Percentiles rank a stretch among this genome's conserved stretches.
These are phyloP conservation scores for Neoseiulus cucumeris DNA, from an alignment of 1,140 invertebrate species.

Conservation along the genomic window DNA sequence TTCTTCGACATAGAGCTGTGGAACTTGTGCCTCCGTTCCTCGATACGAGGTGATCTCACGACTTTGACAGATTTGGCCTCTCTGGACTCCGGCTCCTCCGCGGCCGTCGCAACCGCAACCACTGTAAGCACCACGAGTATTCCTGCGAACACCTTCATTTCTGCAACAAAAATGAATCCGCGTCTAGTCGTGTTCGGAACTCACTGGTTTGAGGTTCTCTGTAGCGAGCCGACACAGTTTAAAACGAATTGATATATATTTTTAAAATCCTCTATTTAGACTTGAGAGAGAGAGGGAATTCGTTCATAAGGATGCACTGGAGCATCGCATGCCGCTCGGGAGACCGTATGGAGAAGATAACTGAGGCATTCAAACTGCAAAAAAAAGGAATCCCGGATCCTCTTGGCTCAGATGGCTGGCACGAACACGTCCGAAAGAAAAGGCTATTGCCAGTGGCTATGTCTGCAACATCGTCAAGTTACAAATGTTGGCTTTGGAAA, in stretches of 20 bases:
- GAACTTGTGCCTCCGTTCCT: neutral
- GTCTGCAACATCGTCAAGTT: too few species aligned
- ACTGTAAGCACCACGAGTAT: neutral
- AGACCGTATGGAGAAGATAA: too few species aligned
- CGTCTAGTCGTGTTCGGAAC: neutral
- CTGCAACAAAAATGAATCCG: neutral
- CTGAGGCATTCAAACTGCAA: too few species aligned
- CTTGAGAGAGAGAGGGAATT: neutral
- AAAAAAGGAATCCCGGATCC: too few species aligned
- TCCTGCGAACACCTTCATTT: neutral
- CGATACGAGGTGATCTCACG: neutral
- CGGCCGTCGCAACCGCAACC: neutral
- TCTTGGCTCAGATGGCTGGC: too few species aligned
- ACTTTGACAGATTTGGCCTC: neutral
- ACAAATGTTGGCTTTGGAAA: too few species aligned
- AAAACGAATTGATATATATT: neutral
- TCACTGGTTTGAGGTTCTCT: neutral
- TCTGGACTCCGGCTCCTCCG: neutral
- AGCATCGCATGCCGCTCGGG: neutral
- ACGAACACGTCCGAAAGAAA: too few species aligned
- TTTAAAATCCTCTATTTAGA: conserved; percentile 5
- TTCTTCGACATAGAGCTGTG: conserved; percentile 1
- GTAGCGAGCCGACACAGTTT: neutral
- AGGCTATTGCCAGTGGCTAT: too few species aligned
- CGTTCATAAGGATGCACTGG: neutral